These are phyloP conservation scores for Elgaria multicarinata DNA, from an alignment of 2,113 vertebrate species.

Conservation along the genomic window DNA sequence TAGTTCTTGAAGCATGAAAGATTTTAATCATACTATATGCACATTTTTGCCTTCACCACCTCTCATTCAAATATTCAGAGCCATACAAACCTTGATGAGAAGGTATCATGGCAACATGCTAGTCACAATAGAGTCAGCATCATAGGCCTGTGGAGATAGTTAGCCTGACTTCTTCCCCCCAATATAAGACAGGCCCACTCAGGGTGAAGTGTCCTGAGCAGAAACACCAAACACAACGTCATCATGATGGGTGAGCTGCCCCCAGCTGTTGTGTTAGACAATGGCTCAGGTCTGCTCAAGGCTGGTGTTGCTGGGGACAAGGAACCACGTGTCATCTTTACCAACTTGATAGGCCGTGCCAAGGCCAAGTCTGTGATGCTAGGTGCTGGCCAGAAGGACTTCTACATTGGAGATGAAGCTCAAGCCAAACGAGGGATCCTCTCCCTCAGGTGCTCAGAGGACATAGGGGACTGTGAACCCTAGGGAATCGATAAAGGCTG, in stretches of 20 bases:
- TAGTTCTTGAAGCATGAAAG: not conserved
- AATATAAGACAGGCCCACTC: not conserved
- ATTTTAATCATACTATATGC: too few species aligned
- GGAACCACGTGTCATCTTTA: constrained; percentile 62
- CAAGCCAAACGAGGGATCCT: constrained; percentile 52
- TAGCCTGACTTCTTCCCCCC: constrained; percentile 1
- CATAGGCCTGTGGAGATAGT: constrained; percentile 4
- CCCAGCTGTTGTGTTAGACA: constrained; percentile 64
- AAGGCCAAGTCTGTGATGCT: constrained; percentile 29
- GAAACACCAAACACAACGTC: not conserved
- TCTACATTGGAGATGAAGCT: constrained; percentile 54
- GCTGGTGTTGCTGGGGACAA: constrained; percentile 69
- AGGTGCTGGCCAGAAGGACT: constrained; percentile 12
- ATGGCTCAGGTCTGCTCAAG: constrained; percentile 71
- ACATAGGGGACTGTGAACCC: not conserved
- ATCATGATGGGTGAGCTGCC: constrained; percentile 21
- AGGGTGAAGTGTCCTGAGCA: not conserved
- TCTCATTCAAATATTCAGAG: not conserved
- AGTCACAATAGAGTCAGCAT: constrained; percentile 32
- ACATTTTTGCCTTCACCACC: not conserved
- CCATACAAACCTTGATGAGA: not conserved
- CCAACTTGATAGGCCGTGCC: constrained; percentile 62
- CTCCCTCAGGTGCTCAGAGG: constrained; percentile 50
- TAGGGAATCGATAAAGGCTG: too few species aligned
- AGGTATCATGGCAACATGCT: constrained; percentile 40